Conservation (phyloP, 2,113 vertebrate species). For the Acanthisitta chloris region DNA sequence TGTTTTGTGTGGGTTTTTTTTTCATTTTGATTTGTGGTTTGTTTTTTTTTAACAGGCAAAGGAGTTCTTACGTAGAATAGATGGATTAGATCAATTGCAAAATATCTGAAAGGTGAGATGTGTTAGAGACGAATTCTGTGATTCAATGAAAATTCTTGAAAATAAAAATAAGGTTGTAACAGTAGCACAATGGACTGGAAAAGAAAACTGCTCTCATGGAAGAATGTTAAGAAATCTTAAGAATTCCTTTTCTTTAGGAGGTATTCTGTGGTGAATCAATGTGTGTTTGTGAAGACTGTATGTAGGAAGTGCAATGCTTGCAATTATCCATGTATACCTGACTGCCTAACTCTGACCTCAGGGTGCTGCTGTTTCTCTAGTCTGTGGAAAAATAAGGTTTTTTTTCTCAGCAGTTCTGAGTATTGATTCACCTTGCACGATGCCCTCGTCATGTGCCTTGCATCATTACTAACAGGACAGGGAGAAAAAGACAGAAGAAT, state of each 20-base stretch:
- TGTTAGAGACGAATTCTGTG: constrained; percentile 19
- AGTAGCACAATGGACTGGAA: neutral
- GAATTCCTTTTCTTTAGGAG: constrained; percentile 36
- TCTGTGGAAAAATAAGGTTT: neutral
- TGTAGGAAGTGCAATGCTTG: neutral
- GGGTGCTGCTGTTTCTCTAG: neutral
- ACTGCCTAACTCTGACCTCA: neutral
- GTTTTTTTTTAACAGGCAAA: neutral
- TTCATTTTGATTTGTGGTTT: no score
- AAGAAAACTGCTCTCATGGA: neutral
- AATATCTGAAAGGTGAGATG: constrained; percentile 26
- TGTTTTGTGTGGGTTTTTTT: neutral
- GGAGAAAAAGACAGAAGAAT: neutral
- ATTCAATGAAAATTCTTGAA: constrained; percentile 29
- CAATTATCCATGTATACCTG: neutral
- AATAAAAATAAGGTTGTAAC: constrained; percentile 40
- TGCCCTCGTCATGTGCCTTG: neutral
- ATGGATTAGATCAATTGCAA: constrained; percentile 31
- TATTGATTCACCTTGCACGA: neutral
- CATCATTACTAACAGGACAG: neutral
- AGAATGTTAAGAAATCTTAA: constrained; percentile 24
- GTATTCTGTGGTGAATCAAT: constrained; percentile 7
- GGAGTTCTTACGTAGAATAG: neutral
- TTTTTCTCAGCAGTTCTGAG: neutral
- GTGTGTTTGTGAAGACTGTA: neutral